These are phyloP conservation scores for Phenganax subtilis DNA, from an alignment of 92 coral and sea anemone species.

Conservation along the genomic window DNA sequence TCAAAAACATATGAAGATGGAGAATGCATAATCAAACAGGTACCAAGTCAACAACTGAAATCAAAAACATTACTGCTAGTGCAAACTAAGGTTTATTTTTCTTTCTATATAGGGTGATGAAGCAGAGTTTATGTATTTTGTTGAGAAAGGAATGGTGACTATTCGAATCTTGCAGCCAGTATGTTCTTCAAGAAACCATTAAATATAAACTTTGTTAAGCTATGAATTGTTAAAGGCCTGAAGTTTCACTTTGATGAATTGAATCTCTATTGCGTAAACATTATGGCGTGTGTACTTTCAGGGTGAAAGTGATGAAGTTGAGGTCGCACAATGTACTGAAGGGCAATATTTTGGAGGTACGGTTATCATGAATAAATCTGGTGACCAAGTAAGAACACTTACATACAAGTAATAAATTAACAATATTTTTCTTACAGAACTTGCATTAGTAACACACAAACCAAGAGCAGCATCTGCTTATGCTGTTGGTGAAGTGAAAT, in stretches of 20 bases:
- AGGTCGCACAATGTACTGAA: constrained; percentile 66
- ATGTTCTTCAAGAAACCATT: background rate
- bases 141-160: constrained; percentile 75
- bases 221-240: background rate
- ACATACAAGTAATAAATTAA: background rate
- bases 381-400: background rate
- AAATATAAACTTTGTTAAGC: background rate
- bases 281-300: constrained; percentile 17
- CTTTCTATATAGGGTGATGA: constrained; percentile 74
- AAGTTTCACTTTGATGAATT: background rate
- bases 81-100: background rate
- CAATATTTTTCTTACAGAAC: constrained; percentile 47
- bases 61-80: too few species aligned
- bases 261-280: background rate
- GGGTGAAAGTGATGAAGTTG: constrained; percentile 83
- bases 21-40: constrained; percentile 89
- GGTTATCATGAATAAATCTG: background rate
- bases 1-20: constrained; percentile 80
- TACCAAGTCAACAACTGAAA: constrained; percentile 7
- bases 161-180: constrained; percentile 80
- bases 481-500: constrained; percentile 69
- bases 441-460: constrained; percentile 91
- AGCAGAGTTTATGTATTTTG: constrained; percentile 95
- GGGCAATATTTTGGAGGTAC: constrained; percentile 87
- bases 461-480: constrained; percentile 97